phyloP scores from a whole-genome alignment of 2,113 vertebrate species.

The Nothocercus nigrocapillus region DNA sequence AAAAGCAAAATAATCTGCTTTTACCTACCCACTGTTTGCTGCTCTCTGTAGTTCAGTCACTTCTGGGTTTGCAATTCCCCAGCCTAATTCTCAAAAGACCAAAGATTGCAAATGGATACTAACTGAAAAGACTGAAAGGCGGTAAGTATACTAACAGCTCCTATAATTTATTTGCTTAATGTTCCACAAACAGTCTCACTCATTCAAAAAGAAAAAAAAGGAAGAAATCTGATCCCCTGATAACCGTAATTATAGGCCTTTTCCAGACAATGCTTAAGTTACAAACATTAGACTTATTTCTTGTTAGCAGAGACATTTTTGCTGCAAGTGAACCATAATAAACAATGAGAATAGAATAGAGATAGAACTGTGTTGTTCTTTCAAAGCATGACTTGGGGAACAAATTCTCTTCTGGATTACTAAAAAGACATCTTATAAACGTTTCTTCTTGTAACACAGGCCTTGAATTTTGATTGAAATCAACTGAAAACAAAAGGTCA shows the following conservation, averaged over 20 bases:
- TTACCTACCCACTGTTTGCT: conserved; percentile 69
- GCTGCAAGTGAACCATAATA: neutral
- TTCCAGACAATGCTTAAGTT: neutral
- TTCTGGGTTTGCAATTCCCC: conserved; percentile 65
- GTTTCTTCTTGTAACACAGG: conserved; percentile 51
- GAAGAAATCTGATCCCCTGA: neutral
- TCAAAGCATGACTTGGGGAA: neutral
- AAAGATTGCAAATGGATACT: neutral
- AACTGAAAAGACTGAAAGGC: neutral
- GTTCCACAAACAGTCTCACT: neutral
- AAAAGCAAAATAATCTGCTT: neutral
- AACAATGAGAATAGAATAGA: neutral
- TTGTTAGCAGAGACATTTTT: neutral
- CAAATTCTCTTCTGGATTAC: conserved; percentile 1
- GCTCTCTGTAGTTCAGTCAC: conserved; percentile 43
- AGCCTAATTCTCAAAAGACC: conserved; percentile 75
- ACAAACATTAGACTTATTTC: neutral
- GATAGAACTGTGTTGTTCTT: neutral
- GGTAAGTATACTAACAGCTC: neutral
- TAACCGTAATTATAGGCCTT: neutral
- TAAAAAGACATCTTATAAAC: conserved; percentile 41
- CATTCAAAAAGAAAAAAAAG: neutral
- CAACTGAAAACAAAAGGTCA: conserved; percentile 58
- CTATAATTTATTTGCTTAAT: neutral
- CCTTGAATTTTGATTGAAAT: conserved; percentile 66